phyloP scores from a whole-genome alignment of 1,140 invertebrate species.

The Atta colombica region DNA sequence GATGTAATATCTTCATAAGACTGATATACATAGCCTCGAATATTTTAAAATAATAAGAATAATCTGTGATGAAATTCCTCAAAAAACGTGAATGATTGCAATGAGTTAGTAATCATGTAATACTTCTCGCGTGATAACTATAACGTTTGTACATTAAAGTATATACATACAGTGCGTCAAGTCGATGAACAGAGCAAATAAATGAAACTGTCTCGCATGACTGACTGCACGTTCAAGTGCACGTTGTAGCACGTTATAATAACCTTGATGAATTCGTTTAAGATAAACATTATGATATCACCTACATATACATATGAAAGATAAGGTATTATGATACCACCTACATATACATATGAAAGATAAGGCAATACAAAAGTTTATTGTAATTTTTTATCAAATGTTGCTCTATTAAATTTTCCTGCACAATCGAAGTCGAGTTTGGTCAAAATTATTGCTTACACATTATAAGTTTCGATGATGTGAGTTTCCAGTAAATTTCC shows the following conservation, averaged over 20 bases:
- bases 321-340: background rate
- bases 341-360: background rate
- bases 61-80: background rate
- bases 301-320: background rate
- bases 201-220: conserved; percentile 17
- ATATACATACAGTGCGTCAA: background rate
- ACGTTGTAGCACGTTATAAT: background rate
- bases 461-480: conserved; percentile 24
- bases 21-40: background rate
- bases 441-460: conserved; percentile 23
- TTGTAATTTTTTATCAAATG: conserved; percentile 14
- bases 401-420: conserved; percentile 13
- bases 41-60: background rate
- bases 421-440: background rate
- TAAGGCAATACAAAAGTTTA: background rate
- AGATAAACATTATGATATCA: conserved; percentile 8
- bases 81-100: background rate
- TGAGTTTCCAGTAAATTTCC: conserved; percentile 26
- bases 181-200: conserved; percentile 27
- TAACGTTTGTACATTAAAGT: background rate
- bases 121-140: background rate
- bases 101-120: background rate
- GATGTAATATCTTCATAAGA: background rate
- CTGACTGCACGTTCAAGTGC: background rate
- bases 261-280: conserved; percentile 14